Evolutionary conservation across 2,797 vertebrate genomes (phyloP).

Genomic region (Centropyge bicolor): DNA sequence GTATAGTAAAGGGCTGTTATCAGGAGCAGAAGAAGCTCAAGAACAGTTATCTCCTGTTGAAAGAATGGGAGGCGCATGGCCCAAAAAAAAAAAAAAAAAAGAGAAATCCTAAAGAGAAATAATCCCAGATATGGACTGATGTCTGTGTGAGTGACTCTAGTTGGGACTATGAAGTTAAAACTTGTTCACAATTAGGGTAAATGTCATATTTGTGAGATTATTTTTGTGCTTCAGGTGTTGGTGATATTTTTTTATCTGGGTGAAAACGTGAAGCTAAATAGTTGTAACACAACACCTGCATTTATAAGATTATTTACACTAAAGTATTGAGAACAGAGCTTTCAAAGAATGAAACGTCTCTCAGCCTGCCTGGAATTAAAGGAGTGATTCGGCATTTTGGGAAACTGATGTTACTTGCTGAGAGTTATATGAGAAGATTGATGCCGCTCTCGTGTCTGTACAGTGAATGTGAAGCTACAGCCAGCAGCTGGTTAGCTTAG

Average conservation of each 20-base stretch:
- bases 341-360: slow-evolving; percentile 48
- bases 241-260: slow-evolving; percentile 54
- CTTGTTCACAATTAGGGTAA: slow-evolving; percentile 27
- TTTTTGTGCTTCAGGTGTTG: slow-evolving; percentile 68
- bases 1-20: slow-evolving; percentile 27
- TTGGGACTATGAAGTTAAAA: slow-evolving; percentile 24
- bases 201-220: slow-evolving; percentile 56
- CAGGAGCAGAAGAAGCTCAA: slow-evolving; percentile 16
- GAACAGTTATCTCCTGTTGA: slow-evolving; percentile 1
- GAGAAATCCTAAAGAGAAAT: slow-evolving; percentile 8
- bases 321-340: slow-evolving; percentile 58
- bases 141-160: slow-evolving; percentile 27
- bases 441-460: too few relatives aligned
- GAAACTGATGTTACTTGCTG: not conserved
- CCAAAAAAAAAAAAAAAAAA: slow-evolving; percentile 42
- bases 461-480: not conserved
- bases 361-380: slow-evolving; percentile 45
- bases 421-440: not conserved
- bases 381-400: slow-evolving; percentile 17
- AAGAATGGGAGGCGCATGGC: slow-evolving; percentile 22
- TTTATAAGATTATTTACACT: slow-evolving; percentile 64
- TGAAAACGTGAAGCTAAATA: slow-evolving; percentile 48
- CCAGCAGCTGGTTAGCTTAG: slow-evolving; percentile 1
- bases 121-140: slow-evolving; percentile 27
- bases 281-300: slow-evolving; percentile 28